Evolutionary conservation across 2,888 invertebrate genomes (phyloP).

Genomic region (Cephus rjabovi): DNA sequence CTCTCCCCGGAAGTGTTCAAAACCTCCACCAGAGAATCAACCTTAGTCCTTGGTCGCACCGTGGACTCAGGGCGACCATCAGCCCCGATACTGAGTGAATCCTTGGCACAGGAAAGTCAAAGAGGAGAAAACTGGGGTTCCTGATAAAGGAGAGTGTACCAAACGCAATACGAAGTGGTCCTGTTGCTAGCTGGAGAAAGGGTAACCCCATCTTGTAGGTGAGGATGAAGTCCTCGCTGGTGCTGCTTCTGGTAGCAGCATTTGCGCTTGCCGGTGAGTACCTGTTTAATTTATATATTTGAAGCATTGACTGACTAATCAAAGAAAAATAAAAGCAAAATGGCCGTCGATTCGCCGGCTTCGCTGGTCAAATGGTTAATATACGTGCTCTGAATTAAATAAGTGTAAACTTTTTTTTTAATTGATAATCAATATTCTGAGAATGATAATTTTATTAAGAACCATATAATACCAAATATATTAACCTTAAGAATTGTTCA

Average conservation of each 20-base stretch:
- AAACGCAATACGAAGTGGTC: constrained; percentile 27
- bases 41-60: background rate
- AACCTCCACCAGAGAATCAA: constrained; percentile 3
- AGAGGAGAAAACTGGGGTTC: constrained; percentile 13
- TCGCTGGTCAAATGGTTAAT: background rate
- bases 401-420: background rate
- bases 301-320: background rate
- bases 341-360: background rate
- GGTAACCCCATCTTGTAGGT: constrained; percentile 6
- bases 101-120: constrained; percentile 3
- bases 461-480: background rate
- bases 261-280: constrained; percentile 58
- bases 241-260: constrained; percentile 55
- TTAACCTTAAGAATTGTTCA: background rate
- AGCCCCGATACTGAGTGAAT: background rate
- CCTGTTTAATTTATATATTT: background rate
- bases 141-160: constrained; percentile 28
- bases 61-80: background rate
- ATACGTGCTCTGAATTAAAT: background rate
- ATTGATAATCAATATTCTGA: background rate
- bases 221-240: constrained; percentile 59
- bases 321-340: too few relatives aligned
- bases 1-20: constrained; percentile 22
- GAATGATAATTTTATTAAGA: background rate
- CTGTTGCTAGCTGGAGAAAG: background rate